Base-by-base conservation (phyloP, 2,888 invertebrate genomes). In the Buathra laborator region DNA sequence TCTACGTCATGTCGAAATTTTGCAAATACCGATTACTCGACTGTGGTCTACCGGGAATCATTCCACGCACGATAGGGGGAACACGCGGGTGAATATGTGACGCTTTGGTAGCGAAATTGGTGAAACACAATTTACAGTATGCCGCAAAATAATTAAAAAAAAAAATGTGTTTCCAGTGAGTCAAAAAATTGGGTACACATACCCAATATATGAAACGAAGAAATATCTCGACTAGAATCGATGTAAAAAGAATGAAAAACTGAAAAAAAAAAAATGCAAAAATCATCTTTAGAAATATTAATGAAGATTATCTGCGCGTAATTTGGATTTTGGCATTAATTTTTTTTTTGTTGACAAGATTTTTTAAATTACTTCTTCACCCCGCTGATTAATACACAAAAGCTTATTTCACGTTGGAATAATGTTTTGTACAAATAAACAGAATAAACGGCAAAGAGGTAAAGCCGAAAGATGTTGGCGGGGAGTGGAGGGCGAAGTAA, bases 371-470 rank as follows among this genome's bases (percentile, higher is more conserved):
- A 12, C 48, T 48, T n/a, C n/a, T 12, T 2, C 9, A 4, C n/a
- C 12, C 14, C 12, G n/a, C 2, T n/a, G 48, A 7, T 7, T 9
- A 9, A 37, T 1, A 0, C 37, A 37, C 37, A 37, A 48, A 48
- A 48, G 48, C 59, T 19, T 9, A 12, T 29, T 4, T 12, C 56
- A 12, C 56, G 56, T 59, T 14, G 59, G n/a, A 32, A 32, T 12
- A 29, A 59, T 59, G 29, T 10, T 14, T n/a, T 29, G n/a, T 9
- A 29, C 59, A n/a, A 59, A 59, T 59, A 59, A 59, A 59, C 29
- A 14, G 59, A 29, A 14, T 24, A 24, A 24, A 12, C 59, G 10
- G 14, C 48, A 12, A n/a, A 48, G 48, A 48, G 48, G n/a, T 4
- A 48, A 12, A 48, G 56, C 56, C 10, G 56, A 19, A 2, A 9